Evolutionary conservation across 1,140 invertebrate species (phyloP).

Genomic region (Pseudomyrmex flavicornis): DNA sequence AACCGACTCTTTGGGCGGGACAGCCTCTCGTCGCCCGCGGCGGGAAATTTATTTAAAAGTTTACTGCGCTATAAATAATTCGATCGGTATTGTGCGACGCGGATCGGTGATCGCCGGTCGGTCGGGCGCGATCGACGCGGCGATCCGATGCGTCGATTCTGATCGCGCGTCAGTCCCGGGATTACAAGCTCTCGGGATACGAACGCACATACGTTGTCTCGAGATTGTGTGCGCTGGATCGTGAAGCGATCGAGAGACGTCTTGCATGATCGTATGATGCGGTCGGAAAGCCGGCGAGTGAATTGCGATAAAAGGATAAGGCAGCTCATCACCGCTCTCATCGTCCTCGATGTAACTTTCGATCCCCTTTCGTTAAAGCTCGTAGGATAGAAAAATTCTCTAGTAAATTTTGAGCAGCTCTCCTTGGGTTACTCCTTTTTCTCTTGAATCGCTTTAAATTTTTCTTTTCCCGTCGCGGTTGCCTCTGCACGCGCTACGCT

Average conservation of each 20-base stretch:
- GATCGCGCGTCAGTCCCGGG: constrained; percentile 43
- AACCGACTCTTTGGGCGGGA: constrained; percentile 63
- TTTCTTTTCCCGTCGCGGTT: not conserved
- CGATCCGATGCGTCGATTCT: constrained; percentile 11
- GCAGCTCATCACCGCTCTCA: not conserved
- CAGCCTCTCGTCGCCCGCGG: constrained; percentile 20
- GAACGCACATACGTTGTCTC: not conserved
- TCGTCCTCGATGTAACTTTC: not conserved
- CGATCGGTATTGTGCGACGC: constrained; percentile 63
- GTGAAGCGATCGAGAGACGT: constrained; percentile 14
- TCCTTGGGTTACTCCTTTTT: not conserved
- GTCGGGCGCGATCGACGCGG: constrained; percentile 35
- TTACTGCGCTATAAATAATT: constrained; percentile 78
- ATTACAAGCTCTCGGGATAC: constrained; percentile 52
- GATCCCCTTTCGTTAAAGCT: not conserved
- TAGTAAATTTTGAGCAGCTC: constrained; percentile 4
- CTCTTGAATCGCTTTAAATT: not conserved
- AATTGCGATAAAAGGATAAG: constrained; percentile 41
- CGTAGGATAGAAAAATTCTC: not conserved
- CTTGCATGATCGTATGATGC: not conserved
- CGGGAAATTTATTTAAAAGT: constrained; percentile 78
- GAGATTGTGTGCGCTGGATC: constrained; percentile 2
- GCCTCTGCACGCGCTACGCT: not conserved
- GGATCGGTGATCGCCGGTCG: constrained; percentile 45
- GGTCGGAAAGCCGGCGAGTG: constrained; percentile 9